Evolutionary conservation across 2,113 vertebrate genomes (phyloP).

Genomic region (Dipodomys stephensi): DNA sequence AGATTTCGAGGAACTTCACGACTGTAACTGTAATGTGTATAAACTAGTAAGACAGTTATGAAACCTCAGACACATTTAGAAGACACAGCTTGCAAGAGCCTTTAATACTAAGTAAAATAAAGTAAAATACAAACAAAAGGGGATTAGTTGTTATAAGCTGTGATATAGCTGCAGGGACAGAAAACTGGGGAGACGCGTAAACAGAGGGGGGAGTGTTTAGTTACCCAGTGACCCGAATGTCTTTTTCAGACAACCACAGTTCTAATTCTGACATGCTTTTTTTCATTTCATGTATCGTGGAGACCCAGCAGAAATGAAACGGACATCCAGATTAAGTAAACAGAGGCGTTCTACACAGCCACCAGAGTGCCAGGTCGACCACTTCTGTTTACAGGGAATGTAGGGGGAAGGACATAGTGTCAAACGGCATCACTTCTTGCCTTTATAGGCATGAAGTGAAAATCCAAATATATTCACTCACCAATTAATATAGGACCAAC

Average conservation of each 20-base stretch:
- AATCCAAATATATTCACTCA: conserved; percentile 61
- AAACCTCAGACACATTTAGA: conserved; percentile 82
- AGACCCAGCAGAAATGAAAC: conserved; percentile 81
- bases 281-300: conserved; percentile 84
- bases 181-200: conserved; percentile 82
- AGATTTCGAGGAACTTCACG: conserved; percentile 68
- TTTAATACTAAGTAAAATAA: conserved; percentile 80
- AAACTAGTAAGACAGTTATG: conserved; percentile 80
- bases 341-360: conserved; percentile 67
- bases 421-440: conserved; percentile 30
- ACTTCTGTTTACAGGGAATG: conserved; percentile 40
- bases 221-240: conserved; percentile 64
- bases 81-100: conserved; percentile 78
- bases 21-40: conserved; percentile 75
- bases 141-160: conserved; percentile 82
- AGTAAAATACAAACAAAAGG: conserved; percentile 80
- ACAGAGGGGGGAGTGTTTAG: conserved; percentile 77
- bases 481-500: conserved; percentile 67
- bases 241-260: conserved; percentile 74
- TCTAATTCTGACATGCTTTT: conserved; percentile 75
- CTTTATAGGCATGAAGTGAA: conserved; percentile 67
- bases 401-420: conserved; percentile 61
- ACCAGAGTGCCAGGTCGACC: conserved; percentile 47
- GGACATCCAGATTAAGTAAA: conserved; percentile 81
- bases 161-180: conserved; percentile 84